phyloP scores from a whole-genome alignment of 2,888 invertebrate species.

The Chouioia cunea region DNA sequence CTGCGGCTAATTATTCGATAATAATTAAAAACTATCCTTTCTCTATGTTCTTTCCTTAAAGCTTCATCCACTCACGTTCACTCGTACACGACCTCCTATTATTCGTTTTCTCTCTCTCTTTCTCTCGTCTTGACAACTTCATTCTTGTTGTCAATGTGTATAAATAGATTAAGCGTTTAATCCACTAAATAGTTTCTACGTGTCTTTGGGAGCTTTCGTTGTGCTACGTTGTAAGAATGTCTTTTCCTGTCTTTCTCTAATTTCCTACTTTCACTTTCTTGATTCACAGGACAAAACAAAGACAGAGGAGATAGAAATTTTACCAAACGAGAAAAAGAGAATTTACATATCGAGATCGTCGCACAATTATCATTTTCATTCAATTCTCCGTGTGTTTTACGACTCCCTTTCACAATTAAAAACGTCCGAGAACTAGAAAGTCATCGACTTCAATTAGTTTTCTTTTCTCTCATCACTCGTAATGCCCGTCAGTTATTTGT shows the following conservation, averaged over 20 bases:
- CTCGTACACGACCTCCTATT: background rate
- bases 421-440: too few relatives aligned
- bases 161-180: constrained; percentile 44
- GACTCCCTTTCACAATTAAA: constrained; percentile 1
- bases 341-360: constrained; percentile 16
- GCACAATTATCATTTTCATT: constrained; percentile 23
- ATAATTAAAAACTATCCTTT: constrained; percentile 37
- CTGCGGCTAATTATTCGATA: constrained; percentile 36
- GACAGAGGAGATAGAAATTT: constrained; percentile 42
- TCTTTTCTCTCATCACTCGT: background rate
- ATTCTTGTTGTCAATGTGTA: constrained; percentile 30
- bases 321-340: constrained; percentile 16
- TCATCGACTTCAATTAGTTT: too few relatives aligned
- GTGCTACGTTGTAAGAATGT: constrained; percentile 17
- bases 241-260: constrained; percentile 5
- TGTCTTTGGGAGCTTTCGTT: constrained; percentile 43
- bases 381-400: constrained; percentile 9
- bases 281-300: constrained; percentile 22
- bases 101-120: constrained; percentile 41
- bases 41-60: constrained; percentile 1
- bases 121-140: constrained; percentile 37
- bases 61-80: constrained; percentile 11
- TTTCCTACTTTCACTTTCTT: background rate
- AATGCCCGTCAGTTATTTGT: background rate
- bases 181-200: constrained; percentile 38